Evolutionary conservation across 2,888 invertebrate species (phyloP).

Genomic region (Drepana falcataria): DNA sequence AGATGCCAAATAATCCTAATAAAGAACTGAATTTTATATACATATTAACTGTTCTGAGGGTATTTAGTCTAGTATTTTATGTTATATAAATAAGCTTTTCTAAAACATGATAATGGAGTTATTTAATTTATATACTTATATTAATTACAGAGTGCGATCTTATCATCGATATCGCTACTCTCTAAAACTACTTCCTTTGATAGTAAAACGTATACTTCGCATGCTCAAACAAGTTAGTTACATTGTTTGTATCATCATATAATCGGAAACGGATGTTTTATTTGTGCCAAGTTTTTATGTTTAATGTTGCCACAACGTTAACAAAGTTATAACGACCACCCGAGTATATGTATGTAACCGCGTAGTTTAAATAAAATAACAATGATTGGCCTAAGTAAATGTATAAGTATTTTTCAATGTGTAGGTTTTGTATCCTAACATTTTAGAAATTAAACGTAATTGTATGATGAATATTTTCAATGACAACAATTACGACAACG

Average conservation of each 20-base stretch:
- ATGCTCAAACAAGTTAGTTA: constrained; percentile 47
- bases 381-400: constrained; percentile 67
- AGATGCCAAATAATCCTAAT: constrained; percentile 78
- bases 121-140: constrained; percentile 35
- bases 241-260: constrained; percentile 33
- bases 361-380: constrained; percentile 45
- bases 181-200: constrained; percentile 14
- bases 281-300: constrained; percentile 74
- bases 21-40: constrained; percentile 79
- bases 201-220: constrained; percentile 22
- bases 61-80: constrained; percentile 70
- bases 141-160: constrained; percentile 27
- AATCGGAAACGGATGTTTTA: constrained; percentile 52
- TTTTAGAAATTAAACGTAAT: constrained; percentile 39
- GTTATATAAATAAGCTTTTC: constrained; percentile 53
- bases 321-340: constrained; percentile 34
- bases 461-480: constrained; percentile 34
- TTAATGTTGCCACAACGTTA: constrained; percentile 43
- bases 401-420: constrained; percentile 59
- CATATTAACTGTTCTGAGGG: constrained; percentile 77
- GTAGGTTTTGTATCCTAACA: constrained; percentile 62
- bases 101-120: constrained; percentile 32
- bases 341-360: constrained; percentile 34
- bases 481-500: constrained; percentile 31
- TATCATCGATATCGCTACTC: constrained; percentile 13